Percentiles rank a stretch among this genome's conserved stretches.
phyloP scores from a whole-genome alignment of 2,113 vertebrate species.

The Oreocharis arfaki region DNA sequence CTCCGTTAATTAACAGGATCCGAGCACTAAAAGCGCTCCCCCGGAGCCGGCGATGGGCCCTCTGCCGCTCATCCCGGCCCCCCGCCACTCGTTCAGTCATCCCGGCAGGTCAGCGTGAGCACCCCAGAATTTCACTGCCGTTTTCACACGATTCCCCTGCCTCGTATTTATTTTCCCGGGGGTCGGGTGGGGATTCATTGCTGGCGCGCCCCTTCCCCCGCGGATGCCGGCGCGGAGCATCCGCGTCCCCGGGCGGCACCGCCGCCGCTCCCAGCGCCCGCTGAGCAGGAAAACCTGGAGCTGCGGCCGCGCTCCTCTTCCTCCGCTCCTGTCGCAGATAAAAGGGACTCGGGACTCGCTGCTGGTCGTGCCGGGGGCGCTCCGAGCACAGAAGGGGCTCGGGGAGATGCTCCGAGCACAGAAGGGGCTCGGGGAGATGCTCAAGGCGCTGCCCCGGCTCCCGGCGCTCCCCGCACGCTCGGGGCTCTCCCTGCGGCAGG shows the following conservation, averaged over 20 bases:
- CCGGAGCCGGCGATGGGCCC: not conserved
- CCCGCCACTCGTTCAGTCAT: not conserved
- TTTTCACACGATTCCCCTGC: not conserved
- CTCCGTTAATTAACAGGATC: constrained; percentile 9
- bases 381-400: fast-evolving
- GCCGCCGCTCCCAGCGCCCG: fast-evolving
- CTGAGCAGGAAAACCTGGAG: not conserved
- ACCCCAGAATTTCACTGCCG: not conserved
- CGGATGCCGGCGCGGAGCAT: not conserved
- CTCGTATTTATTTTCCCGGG: not conserved
- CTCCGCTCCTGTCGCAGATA: fast-evolving
- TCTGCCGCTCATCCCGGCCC: not conserved
- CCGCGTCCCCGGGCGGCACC: not conserved
- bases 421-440: not conserved
- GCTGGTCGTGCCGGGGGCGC: fast-evolving
- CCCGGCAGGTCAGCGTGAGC: not conserved
- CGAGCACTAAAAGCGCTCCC: not conserved
- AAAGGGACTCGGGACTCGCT: not conserved
- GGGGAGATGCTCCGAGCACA: not conserved
- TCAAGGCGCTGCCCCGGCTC: fast-evolving
- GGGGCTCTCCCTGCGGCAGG: fast-evolving
- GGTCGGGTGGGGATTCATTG: not conserved
- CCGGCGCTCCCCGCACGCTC: not conserved
- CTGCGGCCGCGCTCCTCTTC: not conserved
- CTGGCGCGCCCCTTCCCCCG: not conserved